These are phyloP conservation scores for Synodontis membranacea DNA, from an alignment of 2,113 vertebrate genomes.

Conservation along the genomic window DNA sequence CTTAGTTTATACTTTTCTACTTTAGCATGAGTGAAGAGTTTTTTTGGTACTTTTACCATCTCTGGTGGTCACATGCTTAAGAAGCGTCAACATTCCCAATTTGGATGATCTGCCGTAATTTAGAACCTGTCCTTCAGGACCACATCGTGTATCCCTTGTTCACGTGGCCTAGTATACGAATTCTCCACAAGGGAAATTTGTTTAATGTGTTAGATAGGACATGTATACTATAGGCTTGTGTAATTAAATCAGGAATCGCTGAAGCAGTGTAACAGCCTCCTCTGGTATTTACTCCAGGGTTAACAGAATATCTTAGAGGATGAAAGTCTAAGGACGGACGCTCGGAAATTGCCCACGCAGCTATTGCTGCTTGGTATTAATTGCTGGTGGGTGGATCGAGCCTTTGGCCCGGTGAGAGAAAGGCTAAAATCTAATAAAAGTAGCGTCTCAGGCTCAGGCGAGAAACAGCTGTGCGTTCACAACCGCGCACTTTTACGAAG, in stretches of 20 bases:
- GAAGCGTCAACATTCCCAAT: not conserved
- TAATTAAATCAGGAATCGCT: not conserved
- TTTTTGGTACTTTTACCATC: not conserved
- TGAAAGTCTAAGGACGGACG: not conserved
- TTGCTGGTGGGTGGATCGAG: slow-evolving; percentile 8
- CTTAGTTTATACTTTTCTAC: not conserved
- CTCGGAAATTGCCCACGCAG: slow-evolving; percentile 1
- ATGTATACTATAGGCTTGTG: not conserved
- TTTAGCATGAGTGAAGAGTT: not conserved
- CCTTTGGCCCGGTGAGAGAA: slow-evolving; percentile 13
- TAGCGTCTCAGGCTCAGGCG: not conserved
- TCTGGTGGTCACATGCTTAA: not conserved
- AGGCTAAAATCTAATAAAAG: slow-evolving; percentile 25
- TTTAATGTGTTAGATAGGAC: not conserved
- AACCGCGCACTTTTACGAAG: not conserved
- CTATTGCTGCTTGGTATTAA: slow-evolving; percentile 9
- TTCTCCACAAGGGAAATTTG: not conserved
- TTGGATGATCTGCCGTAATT: not conserved
- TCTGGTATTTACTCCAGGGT: not conserved
- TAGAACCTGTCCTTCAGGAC: not conserved
- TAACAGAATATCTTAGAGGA: not conserved
- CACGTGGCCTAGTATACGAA: not conserved
- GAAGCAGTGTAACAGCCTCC: not conserved
- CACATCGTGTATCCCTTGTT: not conserved
- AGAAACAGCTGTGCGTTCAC: not conserved